phyloP scores from a whole-genome alignment of 2,113 vertebrate genomes.

The Zapus hudsonius region DNA sequence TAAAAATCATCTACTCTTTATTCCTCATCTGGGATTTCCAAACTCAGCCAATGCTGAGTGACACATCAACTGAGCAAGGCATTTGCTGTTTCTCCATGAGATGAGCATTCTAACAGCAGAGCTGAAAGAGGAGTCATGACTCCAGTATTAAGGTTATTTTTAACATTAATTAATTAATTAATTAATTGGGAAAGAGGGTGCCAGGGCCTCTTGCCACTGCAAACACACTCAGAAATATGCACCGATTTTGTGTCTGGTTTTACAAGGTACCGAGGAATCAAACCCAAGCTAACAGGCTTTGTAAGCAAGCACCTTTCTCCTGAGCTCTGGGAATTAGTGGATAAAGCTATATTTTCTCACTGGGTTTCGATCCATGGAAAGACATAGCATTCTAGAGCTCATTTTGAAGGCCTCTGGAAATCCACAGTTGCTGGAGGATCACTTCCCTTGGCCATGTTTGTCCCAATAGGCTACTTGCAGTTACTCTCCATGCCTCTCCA shows the following conservation, averaged over 20 bases:
- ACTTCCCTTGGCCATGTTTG: neutral
- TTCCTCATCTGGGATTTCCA: neutral
- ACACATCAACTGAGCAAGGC: neutral
- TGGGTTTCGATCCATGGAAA: slow-evolving; percentile 1
- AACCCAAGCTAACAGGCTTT: too few species aligned
- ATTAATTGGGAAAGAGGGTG: too few species aligned
- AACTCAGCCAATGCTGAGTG: neutral
- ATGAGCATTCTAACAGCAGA: neutral
- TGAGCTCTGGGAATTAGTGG: neutral
- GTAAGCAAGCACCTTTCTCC: neutral
- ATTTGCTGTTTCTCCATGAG: neutral
- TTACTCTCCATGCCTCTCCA: neutral
- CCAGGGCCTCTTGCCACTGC: too few species aligned
- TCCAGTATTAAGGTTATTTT: too few species aligned
- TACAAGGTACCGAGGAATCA: too few species aligned
- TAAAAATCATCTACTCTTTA: neutral
- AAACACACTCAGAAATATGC: too few species aligned
- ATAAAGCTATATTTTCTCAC: neutral
- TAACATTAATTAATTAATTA: too few species aligned
- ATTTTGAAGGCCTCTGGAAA: neutral
- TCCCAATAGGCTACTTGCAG: neutral
- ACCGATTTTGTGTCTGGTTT: too few species aligned
- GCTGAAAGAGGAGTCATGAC: neutral
- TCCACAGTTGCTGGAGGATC: neutral
- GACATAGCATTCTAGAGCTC: neutral